phyloP scores from a whole-genome alignment of 1,140 invertebrate species.

The Cyclargus thomasi region DNA sequence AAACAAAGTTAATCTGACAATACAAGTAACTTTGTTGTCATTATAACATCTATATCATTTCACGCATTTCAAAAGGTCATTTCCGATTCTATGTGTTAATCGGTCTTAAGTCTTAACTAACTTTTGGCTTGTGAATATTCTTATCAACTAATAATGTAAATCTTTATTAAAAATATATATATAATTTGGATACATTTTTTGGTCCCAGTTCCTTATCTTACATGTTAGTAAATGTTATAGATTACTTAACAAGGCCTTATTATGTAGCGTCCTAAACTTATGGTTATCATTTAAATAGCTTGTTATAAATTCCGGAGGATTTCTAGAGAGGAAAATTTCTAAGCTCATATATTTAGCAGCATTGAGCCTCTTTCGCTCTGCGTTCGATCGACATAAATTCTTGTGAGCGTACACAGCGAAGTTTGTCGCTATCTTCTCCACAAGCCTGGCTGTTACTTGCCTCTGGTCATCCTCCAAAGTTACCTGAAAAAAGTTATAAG shows the following conservation, averaged over 20 bases:
- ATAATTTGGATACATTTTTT: not conserved
- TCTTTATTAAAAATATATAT: too few relatives aligned
- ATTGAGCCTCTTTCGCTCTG: constrained; percentile 62
- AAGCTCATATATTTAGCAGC: constrained; percentile 74
- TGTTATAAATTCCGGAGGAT: constrained; percentile 77
- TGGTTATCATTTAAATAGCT: constrained; percentile 76
- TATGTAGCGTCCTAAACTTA: constrained; percentile 74
- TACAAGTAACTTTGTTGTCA: too few relatives aligned
- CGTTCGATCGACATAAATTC: constrained; percentile 54
- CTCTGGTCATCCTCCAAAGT: constrained; percentile 68
- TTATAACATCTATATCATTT: too few relatives aligned
- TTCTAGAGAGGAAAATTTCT: constrained; percentile 71
- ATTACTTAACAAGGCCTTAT: constrained; percentile 63
- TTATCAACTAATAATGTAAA: too few relatives aligned
- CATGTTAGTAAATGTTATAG: constrained; percentile 30
- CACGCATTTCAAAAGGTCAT: too few relatives aligned
- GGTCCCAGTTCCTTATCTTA: not conserved
- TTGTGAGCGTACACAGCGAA: constrained; percentile 59
- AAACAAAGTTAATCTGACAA: too few relatives aligned
- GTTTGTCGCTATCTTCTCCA: constrained; percentile 61
- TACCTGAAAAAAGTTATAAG: constrained; percentile 34
- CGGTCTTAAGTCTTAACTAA: too few relatives aligned
- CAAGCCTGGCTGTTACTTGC: constrained; percentile 63
- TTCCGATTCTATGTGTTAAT: too few relatives aligned
- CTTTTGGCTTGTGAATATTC: too few relatives aligned